Base-by-base conservation (phyloP, 2,888 invertebrate species). In the Acanthopleura granulata region DNA sequence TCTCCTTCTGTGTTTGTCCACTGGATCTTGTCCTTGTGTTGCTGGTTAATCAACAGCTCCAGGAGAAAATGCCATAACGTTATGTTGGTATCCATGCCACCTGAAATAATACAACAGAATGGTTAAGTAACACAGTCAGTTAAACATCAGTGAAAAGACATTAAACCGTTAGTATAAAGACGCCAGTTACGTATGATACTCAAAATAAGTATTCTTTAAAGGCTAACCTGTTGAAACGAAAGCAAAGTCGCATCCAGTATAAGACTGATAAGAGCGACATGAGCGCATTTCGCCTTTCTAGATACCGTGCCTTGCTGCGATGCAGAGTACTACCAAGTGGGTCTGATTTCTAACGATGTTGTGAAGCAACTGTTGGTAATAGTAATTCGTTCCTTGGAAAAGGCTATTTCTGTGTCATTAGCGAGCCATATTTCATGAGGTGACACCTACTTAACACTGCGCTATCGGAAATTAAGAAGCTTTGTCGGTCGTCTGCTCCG, bases 31-130 rank as follows among this genome's bases (percentile, higher is more conserved):
- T 92, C 89, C 16, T 88, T 87, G 84, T 93, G 92, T 75, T 92
- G 91, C 80, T 91, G 91, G 80, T 91, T 91, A 1, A 93, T 87
- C 75, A 93, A 87, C 61, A 93, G 89, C 84, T 93, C 93, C 79
- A 93, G 88, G 62, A 93, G 90, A 85, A 93, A 93, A 89, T 93
- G 93, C 93, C 93, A 93, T 76, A 93, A 87, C 0, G 93, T 93
- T 62, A 93, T 92, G 84, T 91, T 92, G 27, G 91, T 91, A 80
- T 92, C 92, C 91, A 90, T 89, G 50, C 78, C 86, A 49, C 18
- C 71, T 71, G 49, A 18, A 71, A 71, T 6, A 6, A 27, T 22
- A 85, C 82, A 25, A 81, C 50, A 79, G 15, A 74, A 69, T 9
- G 40, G 40, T 40, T 40, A 40, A 40, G 9, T 40, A 9, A 40